phyloP scores from a whole-genome alignment of 2,888 invertebrate genomes.

The Leptopterna dolabrata region DNA sequence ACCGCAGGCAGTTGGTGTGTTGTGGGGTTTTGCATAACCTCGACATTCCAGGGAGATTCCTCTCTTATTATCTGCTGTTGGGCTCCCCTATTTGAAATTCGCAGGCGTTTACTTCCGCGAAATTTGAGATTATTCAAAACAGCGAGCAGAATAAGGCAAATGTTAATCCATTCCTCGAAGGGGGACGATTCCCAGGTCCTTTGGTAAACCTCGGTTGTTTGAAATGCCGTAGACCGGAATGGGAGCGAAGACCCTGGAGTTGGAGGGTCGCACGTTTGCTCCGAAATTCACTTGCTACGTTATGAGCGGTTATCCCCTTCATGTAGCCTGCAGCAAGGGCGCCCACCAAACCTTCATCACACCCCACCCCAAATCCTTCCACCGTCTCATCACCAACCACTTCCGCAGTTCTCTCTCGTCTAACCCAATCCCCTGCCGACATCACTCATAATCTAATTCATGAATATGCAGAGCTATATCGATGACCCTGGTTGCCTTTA shows the following conservation, averaged over 20 bases:
- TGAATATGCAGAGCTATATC: constrained; percentile 24
- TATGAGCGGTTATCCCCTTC: neutral
- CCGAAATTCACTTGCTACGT: neutral
- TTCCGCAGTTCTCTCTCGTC: neutral
- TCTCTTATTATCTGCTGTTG: too few relatives aligned
- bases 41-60: too few relatives aligned
- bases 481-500: constrained; percentile 29
- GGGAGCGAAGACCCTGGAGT: neutral
- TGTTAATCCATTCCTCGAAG: too few relatives aligned
- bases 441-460: constrained; percentile 28
- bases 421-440: constrained; percentile 19
- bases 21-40: too few relatives aligned
- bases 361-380: neutral
- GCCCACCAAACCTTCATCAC: constrained; percentile 20
- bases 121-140: too few relatives aligned
- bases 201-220: neutral
- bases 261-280: neutral
- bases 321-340: neutral
- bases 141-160: too few relatives aligned
- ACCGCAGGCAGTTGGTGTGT: too few relatives aligned
- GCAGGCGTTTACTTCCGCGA: too few relatives aligned
- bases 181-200: neutral
- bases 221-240: neutral
- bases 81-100: too few relatives aligned
- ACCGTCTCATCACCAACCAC: too few relatives aligned